These are phyloP conservation scores for Apantesis nais DNA, from an alignment of 2,888 invertebrate species.

Conservation along the genomic window DNA sequence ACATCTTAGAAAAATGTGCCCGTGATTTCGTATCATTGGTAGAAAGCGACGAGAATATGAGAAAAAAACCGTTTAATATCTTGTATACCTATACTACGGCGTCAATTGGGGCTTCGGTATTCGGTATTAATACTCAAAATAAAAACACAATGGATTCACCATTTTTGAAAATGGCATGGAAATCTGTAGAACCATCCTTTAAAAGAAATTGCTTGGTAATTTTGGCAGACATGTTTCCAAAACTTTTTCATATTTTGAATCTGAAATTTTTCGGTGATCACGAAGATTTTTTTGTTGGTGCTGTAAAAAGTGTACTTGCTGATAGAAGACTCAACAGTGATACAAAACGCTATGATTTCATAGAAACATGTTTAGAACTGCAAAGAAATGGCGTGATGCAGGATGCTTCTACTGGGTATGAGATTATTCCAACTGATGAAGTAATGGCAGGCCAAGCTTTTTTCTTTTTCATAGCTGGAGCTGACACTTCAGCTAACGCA, in stretches of 20 bases:
- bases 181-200: slow-evolving; percentile 49
- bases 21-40: slow-evolving; percentile 62
- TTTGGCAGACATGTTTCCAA: slow-evolving; percentile 52
- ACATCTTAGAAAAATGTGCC: slow-evolving; percentile 64
- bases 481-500: slow-evolving; percentile 71
- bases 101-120: slow-evolving; percentile 70
- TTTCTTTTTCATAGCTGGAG: slow-evolving; percentile 77
- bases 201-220: slow-evolving; percentile 47
- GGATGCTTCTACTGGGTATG: slow-evolving; percentile 59
- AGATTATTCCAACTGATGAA: slow-evolving; percentile 63
- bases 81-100: slow-evolving; percentile 66
- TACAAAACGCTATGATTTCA: slow-evolving; percentile 61
- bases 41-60: slow-evolving; percentile 47
- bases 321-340: slow-evolving; percentile 47
- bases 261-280: slow-evolving; percentile 61
- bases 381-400: slow-evolving; percentile 61
- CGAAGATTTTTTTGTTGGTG: slow-evolving; percentile 65
- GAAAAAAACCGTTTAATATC: slow-evolving; percentile 55
- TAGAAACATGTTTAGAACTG: slow-evolving; percentile 66
- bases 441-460: slow-evolving; percentile 75
- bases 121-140: slow-evolving; percentile 70
- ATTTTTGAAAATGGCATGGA: slow-evolving; percentile 64
- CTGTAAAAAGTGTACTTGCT: slow-evolving; percentile 62
- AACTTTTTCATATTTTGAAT: slow-evolving; percentile 53
- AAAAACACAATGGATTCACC: slow-evolving; percentile 68